These are phyloP conservation scores for Glaucopsyche alexis DNA, from an alignment of 2,888 invertebrate genomes.

Conservation along the genomic window DNA sequence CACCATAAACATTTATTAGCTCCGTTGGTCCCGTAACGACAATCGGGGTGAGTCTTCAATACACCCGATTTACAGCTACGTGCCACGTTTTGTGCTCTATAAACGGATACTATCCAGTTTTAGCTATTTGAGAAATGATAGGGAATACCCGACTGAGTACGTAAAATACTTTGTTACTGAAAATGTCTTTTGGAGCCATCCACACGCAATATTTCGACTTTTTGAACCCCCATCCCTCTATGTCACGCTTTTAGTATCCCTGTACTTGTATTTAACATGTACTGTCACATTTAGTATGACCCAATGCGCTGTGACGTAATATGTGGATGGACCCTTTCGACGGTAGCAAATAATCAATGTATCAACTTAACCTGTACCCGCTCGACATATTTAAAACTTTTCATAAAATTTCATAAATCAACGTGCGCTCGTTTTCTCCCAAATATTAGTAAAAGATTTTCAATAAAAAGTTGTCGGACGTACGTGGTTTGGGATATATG, in stretches of 20 bases:
- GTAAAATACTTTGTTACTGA: neutral
- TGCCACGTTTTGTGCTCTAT: slow-evolving; percentile 17
- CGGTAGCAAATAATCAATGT: neutral
- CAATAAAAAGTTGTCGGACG: slow-evolving; percentile 7
- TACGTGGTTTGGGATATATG: slow-evolving; percentile 20
- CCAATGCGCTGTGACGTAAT: too few relatives aligned
- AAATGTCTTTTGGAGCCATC: too few relatives aligned
- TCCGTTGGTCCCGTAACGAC: slow-evolving; percentile 39
- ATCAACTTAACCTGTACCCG: neutral
- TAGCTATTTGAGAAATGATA: slow-evolving; percentile 4
- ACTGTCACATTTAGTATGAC: too few relatives aligned
- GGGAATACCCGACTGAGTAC: neutral
- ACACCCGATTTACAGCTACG: slow-evolving; percentile 29
- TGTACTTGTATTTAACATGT: too few relatives aligned
- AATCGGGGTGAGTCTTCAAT: slow-evolving; percentile 37
- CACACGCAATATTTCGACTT: too few relatives aligned
- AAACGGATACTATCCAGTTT: slow-evolving; percentile 10
- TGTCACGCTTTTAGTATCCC: too few relatives aligned
- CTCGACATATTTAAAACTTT: neutral
- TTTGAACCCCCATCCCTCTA: too few relatives aligned
- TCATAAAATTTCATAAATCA: neutral
- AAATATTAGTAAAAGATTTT: slow-evolving; percentile 10
- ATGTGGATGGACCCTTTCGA: too few relatives aligned
- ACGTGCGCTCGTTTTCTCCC: neutral
- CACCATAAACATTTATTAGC: slow-evolving; percentile 39